phyloP scores from a whole-genome alignment of 2,113 vertebrate species.

The Dendrocopos noguchii region DNA sequence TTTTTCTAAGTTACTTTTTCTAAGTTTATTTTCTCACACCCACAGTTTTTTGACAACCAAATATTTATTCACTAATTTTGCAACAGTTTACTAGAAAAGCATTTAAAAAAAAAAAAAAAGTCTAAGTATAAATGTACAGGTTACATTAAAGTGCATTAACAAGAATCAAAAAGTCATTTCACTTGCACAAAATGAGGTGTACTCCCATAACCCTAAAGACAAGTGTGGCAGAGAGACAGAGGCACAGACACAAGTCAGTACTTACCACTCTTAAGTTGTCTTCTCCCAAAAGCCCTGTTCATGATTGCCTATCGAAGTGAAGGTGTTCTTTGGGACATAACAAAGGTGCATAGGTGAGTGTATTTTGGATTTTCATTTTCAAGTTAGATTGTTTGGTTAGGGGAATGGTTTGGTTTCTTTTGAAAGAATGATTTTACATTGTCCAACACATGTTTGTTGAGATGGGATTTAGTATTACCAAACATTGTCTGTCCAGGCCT shows the following conservation, averaged over 20 bases:
- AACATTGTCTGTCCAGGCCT: not conserved
- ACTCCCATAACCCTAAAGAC: not conserved
- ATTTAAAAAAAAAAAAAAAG: slow-evolving; percentile 21
- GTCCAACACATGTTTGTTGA: not conserved
- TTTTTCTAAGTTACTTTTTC: not conserved
- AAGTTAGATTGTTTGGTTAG: not conserved
- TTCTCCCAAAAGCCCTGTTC: not conserved
- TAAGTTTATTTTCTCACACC: slow-evolving; percentile 8
- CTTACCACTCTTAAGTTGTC: not conserved
- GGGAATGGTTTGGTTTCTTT: not conserved
- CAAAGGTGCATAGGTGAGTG: not conserved
- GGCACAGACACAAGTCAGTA: not conserved
- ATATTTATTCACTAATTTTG: slow-evolving; percentile 69
- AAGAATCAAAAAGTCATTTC: not conserved
- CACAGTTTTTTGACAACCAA: not conserved
- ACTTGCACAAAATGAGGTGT: not conserved
- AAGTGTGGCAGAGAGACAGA: not conserved
- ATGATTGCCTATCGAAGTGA: not conserved
- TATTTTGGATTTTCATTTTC: not conserved
- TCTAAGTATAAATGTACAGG: not conserved
- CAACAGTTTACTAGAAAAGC: slow-evolving; percentile 65
- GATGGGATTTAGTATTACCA: not conserved
- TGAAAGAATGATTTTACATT: not conserved
- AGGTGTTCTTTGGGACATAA: not conserved
- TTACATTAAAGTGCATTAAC: slow-evolving; percentile 58